A percentile compares a stretch with the other conserved stretches of the same genome.
phyloP scores from a whole-genome alignment of 92 coral and sea anemone genomes.

The Porites lobata region DNA sequence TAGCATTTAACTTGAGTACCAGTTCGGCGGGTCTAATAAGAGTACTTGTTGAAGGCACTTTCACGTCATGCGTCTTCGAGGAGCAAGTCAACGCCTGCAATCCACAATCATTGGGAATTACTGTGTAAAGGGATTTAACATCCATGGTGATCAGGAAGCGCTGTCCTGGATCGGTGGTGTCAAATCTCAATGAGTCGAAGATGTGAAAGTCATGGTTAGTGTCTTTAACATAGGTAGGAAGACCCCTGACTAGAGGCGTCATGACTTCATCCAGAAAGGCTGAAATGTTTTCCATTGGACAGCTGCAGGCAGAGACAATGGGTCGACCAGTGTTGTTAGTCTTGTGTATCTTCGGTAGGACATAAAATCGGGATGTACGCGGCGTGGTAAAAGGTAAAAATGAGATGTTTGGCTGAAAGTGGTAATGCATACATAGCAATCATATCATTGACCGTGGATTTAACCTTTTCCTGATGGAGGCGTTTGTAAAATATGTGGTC shows the following conservation, averaged over 20 bases:
- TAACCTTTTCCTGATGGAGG: neutral
- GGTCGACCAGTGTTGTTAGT: constrained; percentile 21
- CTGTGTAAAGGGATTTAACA: neutral
- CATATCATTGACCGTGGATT: neutral
- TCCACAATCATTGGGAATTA: constrained; percentile 2
- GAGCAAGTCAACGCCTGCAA: neutral
- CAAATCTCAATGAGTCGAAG: neutral
- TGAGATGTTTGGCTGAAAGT: neutral
- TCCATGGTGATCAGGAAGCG: no score
- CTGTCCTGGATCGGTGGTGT: no score
- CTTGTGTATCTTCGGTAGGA: no score
- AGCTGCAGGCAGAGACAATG: constrained; percentile 10
- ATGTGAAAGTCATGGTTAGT: constrained; percentile 6
- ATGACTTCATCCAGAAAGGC: constrained; percentile 13
- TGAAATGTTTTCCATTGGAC: constrained; percentile 23
- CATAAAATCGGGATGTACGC: neutral
- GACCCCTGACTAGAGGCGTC: constrained; percentile 10
- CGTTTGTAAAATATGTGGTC: constrained; percentile 3
- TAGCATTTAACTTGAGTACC: neutral
- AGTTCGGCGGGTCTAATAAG: neutral
- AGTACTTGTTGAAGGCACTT: neutral
- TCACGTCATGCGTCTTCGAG: neutral
- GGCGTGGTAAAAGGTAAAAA: neutral
- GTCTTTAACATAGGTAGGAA: constrained; percentile 23
- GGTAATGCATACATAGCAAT: neutral